Percentiles rank a stretch among this genome's conserved stretches.
Evolutionary conservation across 2,888 invertebrate genomes (phyloP).

Genomic region (Oscheius sp.): DNA sequence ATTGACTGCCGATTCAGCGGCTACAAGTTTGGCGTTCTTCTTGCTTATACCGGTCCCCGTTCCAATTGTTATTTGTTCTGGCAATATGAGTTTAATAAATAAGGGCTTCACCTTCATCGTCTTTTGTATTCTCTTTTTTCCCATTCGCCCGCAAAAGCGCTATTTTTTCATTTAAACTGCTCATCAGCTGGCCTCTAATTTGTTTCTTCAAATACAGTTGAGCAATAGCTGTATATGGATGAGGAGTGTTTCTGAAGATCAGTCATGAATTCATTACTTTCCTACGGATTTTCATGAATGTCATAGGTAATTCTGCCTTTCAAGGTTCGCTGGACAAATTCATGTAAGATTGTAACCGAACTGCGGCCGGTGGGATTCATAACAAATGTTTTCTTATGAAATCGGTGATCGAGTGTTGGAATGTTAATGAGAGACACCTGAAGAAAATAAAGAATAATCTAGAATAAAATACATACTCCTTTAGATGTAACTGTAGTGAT

Average conservation of each 20-base stretch:
- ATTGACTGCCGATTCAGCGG: slow-evolving; percentile 73
- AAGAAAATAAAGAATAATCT: no score
- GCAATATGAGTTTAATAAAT: no score
- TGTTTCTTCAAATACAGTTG: slow-evolving; percentile 37
- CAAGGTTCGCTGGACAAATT: slow-evolving; percentile 92
- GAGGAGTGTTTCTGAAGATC: slow-evolving; percentile 34
- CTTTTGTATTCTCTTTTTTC: not conserved
- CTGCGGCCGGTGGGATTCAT: slow-evolving; percentile 73
- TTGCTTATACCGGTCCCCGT: slow-evolving; percentile 93
- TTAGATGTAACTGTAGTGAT: not conserved
- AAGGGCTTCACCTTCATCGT: not conserved
- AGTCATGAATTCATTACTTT: not conserved
- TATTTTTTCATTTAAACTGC: slow-evolving; percentile 44
- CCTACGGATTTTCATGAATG: slow-evolving; percentile 53
- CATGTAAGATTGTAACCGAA: slow-evolving; percentile 93
- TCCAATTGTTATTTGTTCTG: slow-evolving; percentile 79
- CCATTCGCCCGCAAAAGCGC: slow-evolving; percentile 36
- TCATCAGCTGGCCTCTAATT: slow-evolving; percentile 27
- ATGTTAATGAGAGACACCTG: slow-evolving; percentile 31
- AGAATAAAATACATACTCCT: slow-evolving; percentile 13
- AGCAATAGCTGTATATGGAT: slow-evolving; percentile 47
- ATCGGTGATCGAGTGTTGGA: slow-evolving; percentile 76
- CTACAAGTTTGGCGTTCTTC: slow-evolving; percentile 92
- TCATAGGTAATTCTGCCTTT: slow-evolving; percentile 76
- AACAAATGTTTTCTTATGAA: slow-evolving; percentile 73